These are phyloP conservation scores for Periophthalmus modestus DNA, from an alignment of 2,113 vertebrate genomes.

Conservation along the genomic window DNA sequence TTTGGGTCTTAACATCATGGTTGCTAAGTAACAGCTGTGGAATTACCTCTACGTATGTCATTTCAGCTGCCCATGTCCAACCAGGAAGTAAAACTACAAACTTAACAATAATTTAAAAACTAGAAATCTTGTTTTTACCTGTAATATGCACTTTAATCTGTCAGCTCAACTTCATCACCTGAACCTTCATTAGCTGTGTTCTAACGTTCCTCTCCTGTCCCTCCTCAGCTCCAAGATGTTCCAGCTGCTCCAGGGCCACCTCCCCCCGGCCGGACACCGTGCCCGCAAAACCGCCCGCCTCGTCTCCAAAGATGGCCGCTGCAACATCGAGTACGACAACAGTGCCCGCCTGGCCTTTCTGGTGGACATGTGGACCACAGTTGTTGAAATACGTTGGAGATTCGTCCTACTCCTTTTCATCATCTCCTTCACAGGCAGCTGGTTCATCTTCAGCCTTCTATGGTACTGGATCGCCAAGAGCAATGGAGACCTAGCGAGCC, in stretches of 20 bases:
- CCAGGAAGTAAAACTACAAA: too few species aligned
- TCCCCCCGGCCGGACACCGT: constrained; percentile 61
- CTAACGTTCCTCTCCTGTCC: neutral
- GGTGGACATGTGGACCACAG: constrained; percentile 95
- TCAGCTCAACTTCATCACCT: too few species aligned
- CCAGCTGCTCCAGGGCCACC: constrained; percentile 67
- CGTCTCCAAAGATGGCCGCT: constrained; percentile 91
- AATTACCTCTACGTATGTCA: too few species aligned
- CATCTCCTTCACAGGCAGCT: constrained; percentile 89
- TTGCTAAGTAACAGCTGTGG: too few species aligned
- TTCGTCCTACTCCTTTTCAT: constrained; percentile 90
- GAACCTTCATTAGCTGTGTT: too few species aligned
- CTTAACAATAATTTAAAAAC: too few species aligned
- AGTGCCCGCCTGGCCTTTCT: constrained; percentile 86
- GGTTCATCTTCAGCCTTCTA: constrained; percentile 91
- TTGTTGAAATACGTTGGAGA: constrained; percentile 95
- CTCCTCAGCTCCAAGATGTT: constrained; percentile 70
- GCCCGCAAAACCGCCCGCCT: constrained; percentile 80
- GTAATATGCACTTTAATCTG: too few species aligned
- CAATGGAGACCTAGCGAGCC: constrained; percentile 85
- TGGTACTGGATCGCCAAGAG: constrained; percentile 92
- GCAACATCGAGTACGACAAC: constrained; percentile 92
- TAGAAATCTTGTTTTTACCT: too few species aligned
- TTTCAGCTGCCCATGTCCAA: too few species aligned
- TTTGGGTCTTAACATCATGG: too few species aligned